Base-by-base conservation (phyloP, 2,113 vertebrate genomes). In the Cyprinus carpio region DNA sequence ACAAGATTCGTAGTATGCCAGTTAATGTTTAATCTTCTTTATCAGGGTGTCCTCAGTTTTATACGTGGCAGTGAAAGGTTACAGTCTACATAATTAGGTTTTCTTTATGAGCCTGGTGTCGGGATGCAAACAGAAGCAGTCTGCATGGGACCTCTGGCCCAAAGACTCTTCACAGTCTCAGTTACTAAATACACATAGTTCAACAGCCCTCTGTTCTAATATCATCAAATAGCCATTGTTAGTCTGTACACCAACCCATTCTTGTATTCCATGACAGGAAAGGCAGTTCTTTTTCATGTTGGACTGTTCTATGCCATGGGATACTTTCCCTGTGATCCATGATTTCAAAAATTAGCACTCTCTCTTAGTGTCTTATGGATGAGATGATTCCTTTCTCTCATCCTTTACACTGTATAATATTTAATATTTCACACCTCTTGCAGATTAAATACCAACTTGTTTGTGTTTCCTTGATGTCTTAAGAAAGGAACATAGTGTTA, bases 1-100 rank as follows among this genome's bases (percentile, higher is more conserved):
- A 23, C 64, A 56, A 75, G 13, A 72, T 15, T 67, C 46, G 2
- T 72, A n/a, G 64, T 15, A 23, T 37, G 79, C n/a, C 40, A 83
- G 90, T 90, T 92, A 92, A 85, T 90, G 7, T 88, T 87, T 92
- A 88, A 91, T 91, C 74, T n/a, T 67, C 15, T 6, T 51, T 90
- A 89, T 86, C 67, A 13, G 29, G 78, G 60, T 72, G 56, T 25
- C 64, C 43, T 46, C 74, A 74, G 27, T 87, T 80, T 84, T 49
- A 51, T 84, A 71, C 76, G 75, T 83, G 85, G 4, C 20, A 79
- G 11, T 62, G 9, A 46, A 88, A 65, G 85, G 83, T 82, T 64
- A 69, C 77, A n/a, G 37, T 84, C 72, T 84, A 27, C 64, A 29
- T 81, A 34, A 88, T 82, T 67, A 67, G 51, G 20, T 71, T 56